Base-by-base conservation (phyloP, 92 coral and sea anemone species). In the Umimayanthus kanabou region DNA sequence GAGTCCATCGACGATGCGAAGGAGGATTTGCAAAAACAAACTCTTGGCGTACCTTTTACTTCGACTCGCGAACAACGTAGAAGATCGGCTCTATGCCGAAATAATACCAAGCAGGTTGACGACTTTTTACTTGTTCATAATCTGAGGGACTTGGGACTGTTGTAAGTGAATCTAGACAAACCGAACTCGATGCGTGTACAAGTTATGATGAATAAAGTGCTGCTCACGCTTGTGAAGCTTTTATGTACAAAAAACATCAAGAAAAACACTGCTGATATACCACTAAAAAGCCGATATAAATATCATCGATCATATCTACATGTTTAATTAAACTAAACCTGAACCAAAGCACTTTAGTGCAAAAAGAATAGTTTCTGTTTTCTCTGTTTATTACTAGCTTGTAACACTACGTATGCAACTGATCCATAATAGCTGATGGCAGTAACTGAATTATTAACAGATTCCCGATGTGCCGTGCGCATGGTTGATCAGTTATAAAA, bases 51-150 rank as follows among this genome's bases (percentile, higher is more conserved):
- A 5, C 98, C 98, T 22, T 90, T 93, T 67, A 91, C 92, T 67
- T 95, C 98, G 25, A 88, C 92, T 16, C 87, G 98, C 40, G 98
- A 95, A 65, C 90, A 95, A 64, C 89, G 98, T 26, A 90, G 98
- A 85, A 90, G 98, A n/a, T 95, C 98, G 6, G 98, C 98, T 6
- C 87, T 95, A 20, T 95, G 98, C 64, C 85, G 98, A 81, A 94
- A 88, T 70, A 95, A 95, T 73, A 93, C 98, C 64, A 95, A 95
- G 80, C 98, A 95, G 83, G 98, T 95, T 6, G 98, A 95, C 49
- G 98, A 95, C 69, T 95, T 95, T 88, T 91, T 95, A 23, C 80
- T 95, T 15, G 98, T 95, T 5, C 98, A 95, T 85, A 95, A 95
- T 85, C 84, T 95, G 0, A 91, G 92, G 9, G 98, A 95, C 82